A percentile compares a stretch with the other conserved stretches of the same genome.
These are phyloP conservation scores for Creontiades dilutus DNA, from an alignment of 2,888 invertebrate species.

Conservation along the genomic window DNA sequence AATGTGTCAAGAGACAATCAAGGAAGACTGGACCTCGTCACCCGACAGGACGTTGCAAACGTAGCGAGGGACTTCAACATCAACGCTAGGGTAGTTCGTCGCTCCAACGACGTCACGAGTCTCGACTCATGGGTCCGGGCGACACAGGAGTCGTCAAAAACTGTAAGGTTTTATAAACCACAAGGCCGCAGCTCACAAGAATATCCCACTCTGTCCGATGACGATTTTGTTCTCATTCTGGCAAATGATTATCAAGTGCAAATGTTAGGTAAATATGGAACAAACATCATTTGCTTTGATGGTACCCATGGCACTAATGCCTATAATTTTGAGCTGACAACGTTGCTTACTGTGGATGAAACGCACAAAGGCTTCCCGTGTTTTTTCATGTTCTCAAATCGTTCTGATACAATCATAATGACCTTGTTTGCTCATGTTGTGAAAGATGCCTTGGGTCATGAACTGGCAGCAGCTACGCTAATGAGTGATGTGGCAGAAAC, in stretches of 20 bases:
- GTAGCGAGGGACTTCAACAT: slow-evolving; percentile 37
- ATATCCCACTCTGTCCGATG: neutral
- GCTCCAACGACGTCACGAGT: too few species aligned
- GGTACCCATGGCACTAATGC: slow-evolving; percentile 41
- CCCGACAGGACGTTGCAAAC: slow-evolving; percentile 53
- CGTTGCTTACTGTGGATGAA: too few species aligned
- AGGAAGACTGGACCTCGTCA: slow-evolving; percentile 48
- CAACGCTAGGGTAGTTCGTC: neutral
- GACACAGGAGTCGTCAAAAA: too few species aligned
- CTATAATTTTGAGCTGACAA: too few species aligned
- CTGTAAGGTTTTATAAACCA: slow-evolving; percentile 58
- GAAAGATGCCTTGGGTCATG: too few species aligned
- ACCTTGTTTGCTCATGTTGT: too few species aligned
- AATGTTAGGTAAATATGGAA: slow-evolving; percentile 34
- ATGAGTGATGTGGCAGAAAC: too few species aligned
- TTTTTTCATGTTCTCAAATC: too few species aligned
- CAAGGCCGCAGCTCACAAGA: slow-evolving; percentile 5
- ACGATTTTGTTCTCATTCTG: slow-evolving; percentile 38
- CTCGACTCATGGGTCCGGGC: too few species aligned
- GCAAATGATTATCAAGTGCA: neutral
- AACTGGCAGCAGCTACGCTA: too few species aligned
- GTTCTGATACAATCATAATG: too few species aligned
- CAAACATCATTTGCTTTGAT: slow-evolving; percentile 44
- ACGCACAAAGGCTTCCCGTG: too few species aligned
- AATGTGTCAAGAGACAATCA: slow-evolving; percentile 10